Base-by-base conservation (phyloP, 2,888 invertebrate genomes). In the Yponomeuta evonymella region DNA sequence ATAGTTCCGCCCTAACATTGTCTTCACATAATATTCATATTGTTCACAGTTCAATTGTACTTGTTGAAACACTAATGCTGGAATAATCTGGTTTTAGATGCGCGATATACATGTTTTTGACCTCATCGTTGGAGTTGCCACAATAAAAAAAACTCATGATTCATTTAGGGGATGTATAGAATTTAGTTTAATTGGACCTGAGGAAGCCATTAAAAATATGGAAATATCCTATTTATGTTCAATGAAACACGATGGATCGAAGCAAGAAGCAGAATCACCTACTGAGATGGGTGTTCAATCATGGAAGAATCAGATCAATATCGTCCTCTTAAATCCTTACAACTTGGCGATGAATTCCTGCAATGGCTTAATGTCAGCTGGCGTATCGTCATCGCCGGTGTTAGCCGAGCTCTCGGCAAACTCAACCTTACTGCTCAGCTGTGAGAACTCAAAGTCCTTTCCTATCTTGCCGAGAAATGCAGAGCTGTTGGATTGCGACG, bases 391-490 rank as follows among this genome's bases (percentile, higher is more conserved):
- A 67, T 94, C 93, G 64, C 91, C 91, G 58, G 88, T 88, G 72
- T 93, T 93, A 0, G 94, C 94, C 36, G 94, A 95, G 70, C 94
- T 89, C 83, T 96, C 96, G 0, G 93, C 94, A 78, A 97, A 94
- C 62, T 95, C 95, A 12, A 98, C 94, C 74, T 94, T 94, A 71
- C 94, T 93, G 36, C 93, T 88, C 12, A 97, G 87, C 76, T 97
- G 96, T 0, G 94, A 89, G 83, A 98, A 98, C 78, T 96, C 95
- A 87, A 98, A 98, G 80, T 97, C 96, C 80, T 95, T 96, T 70
- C 96, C 96, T 3, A 90, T 86, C 80, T 95, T 96, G 29, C 98
- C 98, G 48, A 98, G 90, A 76, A 93, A 95, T n/a, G 90, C 89
- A 0, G 91, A 86, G 66, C 94, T 94, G 69, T 94, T 94, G 70